Conservation (phyloP, 2,797 vertebrate genomes). For the Malurus leucopterus region DNA sequence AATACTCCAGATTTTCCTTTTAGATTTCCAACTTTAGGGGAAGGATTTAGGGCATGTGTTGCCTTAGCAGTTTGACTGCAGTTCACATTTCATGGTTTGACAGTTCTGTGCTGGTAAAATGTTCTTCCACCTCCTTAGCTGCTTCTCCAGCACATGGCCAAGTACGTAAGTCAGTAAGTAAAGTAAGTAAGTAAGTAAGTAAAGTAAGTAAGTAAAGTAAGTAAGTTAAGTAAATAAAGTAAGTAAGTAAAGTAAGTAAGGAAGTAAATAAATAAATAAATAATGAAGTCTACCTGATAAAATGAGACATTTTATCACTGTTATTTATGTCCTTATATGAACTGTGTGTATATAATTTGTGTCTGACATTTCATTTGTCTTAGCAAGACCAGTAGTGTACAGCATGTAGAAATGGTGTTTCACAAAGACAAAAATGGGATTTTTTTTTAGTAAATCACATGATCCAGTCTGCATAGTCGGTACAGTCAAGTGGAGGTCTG, state of each 20-base stretch:
- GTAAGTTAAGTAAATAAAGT: not conserved
- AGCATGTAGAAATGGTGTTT: not conserved
- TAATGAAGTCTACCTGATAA: not conserved
- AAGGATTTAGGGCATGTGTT: not conserved
- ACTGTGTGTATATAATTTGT: not conserved
- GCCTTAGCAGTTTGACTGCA: not conserved
- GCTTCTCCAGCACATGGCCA: not conserved
- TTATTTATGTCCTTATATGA: not conserved
- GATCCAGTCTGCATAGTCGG: not conserved
- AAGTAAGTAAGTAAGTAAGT: not conserved
- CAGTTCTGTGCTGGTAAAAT: not conserved
- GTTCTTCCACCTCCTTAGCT: not conserved
- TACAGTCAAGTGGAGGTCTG: not conserved
- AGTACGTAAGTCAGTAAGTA: not conserved
- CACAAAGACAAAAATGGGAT: not conserved
- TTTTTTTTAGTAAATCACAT: not conserved
- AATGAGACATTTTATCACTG: not conserved
- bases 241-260: not conserved
- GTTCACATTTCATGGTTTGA: not conserved
- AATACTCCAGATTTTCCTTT: not conserved
- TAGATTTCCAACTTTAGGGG: not conserved
- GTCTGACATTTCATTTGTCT: not conserved
- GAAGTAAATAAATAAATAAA: not conserved
- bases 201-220: not conserved
- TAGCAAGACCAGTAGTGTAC: not conserved